Percentiles rank a stretch among this genome's conserved stretches.
phyloP scores from a whole-genome alignment of 2,113 vertebrate species.

The Physeter macrocephalus region DNA sequence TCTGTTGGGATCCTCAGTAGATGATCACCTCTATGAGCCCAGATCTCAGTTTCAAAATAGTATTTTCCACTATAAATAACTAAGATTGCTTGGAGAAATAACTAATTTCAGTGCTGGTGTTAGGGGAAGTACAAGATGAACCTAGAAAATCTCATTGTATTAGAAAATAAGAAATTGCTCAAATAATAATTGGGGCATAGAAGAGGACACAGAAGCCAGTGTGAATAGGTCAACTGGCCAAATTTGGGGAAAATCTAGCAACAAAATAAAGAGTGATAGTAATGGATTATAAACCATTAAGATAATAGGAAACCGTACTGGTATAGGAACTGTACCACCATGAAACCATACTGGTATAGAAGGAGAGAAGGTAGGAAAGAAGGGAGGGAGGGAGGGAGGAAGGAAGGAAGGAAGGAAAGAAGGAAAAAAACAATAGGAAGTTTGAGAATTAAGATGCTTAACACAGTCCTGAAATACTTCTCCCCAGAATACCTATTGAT shows the following conservation, averaged over 20 bases:
- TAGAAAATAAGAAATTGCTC: background rate
- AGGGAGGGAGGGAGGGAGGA: background rate
- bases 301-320: background rate
- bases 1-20: background rate
- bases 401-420: background rate
- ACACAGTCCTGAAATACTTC: background rate
- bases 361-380: background rate
- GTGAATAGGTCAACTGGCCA: background rate
- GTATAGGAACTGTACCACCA: too few species aligned
- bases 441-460: background rate
- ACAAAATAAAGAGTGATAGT: background rate
- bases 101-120: background rate
- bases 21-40: too few species aligned
- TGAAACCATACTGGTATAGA: too few species aligned
- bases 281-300: background rate
- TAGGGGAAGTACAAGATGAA: background rate
- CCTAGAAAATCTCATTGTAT: background rate
- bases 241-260: background rate
- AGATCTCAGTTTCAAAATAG: background rate
- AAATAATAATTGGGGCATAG: background rate
- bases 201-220: background rate
- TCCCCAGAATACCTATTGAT: background rate
- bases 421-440: background rate
- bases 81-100: background rate
- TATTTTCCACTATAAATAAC: background rate